Evolutionary conservation across 2,888 invertebrate genomes (phyloP).

Genomic region (Punctoribates punctum): DNA sequence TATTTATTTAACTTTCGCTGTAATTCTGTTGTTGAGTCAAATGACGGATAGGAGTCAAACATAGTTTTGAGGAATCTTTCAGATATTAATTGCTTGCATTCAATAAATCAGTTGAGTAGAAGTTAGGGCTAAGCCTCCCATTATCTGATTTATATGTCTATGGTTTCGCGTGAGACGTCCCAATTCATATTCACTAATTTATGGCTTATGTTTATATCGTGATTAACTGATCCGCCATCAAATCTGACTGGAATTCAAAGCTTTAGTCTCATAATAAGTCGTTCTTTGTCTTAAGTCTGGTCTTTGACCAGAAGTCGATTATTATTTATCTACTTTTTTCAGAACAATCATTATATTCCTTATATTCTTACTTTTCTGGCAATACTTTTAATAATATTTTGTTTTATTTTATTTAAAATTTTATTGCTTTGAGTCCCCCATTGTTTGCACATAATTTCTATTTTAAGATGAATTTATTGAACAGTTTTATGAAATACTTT

Average conservation of each 20-base stretch:
- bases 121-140: constrained; percentile 8
- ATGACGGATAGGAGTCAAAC: not conserved
- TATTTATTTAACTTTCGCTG: not conserved
- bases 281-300: constrained; percentile 17
- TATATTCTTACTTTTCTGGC: not conserved
- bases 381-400: constrained; percentile 11
- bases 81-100: not conserved
- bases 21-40: not conserved
- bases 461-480: constrained; percentile 15
- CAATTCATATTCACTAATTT: constrained; percentile 29
- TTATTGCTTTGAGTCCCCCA: constrained; percentile 9
- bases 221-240: constrained; percentile 23
- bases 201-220: constrained; percentile 29
- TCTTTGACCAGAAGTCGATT: constrained; percentile 18
- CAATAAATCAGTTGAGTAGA: not conserved
- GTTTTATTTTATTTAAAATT: not conserved
- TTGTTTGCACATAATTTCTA: constrained; percentile 27
- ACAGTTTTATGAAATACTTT: constrained; percentile 4
- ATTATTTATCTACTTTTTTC: not conserved
- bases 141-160: constrained; percentile 18
- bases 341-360: not conserved
- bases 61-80: not conserved
- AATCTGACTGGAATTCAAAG: not conserved
- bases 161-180: constrained; percentile 10
- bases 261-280: not conserved